These are phyloP conservation scores for Sebastes minor DNA, from an alignment of 2,797 vertebrate species.

Conservation along the genomic window DNA sequence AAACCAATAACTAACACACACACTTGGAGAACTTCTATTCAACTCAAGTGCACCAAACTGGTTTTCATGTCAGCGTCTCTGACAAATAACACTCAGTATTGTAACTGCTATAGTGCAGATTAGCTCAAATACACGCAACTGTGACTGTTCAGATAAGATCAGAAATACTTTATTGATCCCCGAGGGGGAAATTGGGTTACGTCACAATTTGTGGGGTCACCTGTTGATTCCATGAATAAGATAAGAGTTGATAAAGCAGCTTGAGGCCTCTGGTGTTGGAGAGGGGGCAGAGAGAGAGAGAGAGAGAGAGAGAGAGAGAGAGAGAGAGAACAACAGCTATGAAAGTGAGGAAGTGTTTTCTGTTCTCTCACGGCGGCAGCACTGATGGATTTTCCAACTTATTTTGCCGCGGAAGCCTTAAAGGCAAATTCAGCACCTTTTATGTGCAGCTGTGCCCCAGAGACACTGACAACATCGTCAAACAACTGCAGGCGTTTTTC, in stretches of 20 bases:
- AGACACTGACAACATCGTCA: neutral
- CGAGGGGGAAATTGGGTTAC: neutral
- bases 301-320: too few relatives aligned
- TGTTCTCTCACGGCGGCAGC: too few relatives aligned
- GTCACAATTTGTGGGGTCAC: neutral
- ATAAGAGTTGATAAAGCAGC: neutral
- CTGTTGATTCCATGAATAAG: neutral
- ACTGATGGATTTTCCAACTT: too few relatives aligned
- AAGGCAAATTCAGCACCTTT: neutral
- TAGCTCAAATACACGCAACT: neutral
- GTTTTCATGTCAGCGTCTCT: neutral
- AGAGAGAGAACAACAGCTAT: neutral
- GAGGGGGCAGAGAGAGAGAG: too few relatives aligned
- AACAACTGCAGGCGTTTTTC: too few relatives aligned
- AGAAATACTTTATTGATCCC: neutral
- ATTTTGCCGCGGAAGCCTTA: neutral
- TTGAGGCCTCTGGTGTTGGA: too few relatives aligned
- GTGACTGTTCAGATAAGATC: neutral
- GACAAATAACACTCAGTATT: too few relatives aligned
- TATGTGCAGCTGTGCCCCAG: neutral
- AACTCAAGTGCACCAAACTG: neutral
- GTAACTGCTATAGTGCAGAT: neutral
- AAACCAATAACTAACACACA: slow-evolving; percentile 6
- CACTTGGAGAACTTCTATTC: neutral
- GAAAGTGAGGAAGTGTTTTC: neutral